phyloP scores from a whole-genome alignment of 1,140 invertebrate species.

The Halesus radiatus region DNA sequence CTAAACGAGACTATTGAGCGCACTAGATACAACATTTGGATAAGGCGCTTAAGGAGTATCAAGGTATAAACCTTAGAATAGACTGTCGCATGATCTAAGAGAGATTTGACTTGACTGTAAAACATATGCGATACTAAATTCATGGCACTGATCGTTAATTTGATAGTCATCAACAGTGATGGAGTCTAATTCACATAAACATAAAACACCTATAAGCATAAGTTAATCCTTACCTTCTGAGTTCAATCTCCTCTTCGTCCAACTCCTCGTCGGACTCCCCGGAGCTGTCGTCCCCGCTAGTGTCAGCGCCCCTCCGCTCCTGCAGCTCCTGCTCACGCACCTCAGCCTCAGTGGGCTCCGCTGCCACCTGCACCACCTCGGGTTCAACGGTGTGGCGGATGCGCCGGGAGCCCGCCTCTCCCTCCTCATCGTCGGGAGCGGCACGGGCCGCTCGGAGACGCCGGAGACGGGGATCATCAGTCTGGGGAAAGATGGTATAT shows the following conservation, averaged over 20 bases:
- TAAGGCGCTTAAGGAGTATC: too few species aligned
- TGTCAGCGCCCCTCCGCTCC: slow-evolving; percentile 21
- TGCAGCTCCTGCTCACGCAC: background rate
- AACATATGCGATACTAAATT: too few species aligned
- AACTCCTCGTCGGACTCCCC: slow-evolving; percentile 79
- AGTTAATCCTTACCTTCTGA: slow-evolving; percentile 73
- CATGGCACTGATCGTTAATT: too few species aligned
- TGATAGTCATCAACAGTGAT: too few species aligned
- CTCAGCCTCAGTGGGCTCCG: background rate
- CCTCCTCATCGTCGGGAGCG: slow-evolving; percentile 69
- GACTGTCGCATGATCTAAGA: too few species aligned
- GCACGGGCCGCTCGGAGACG: slow-evolving; percentile 70
- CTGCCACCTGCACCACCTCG: slow-evolving; percentile 38
- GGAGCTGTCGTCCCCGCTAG: slow-evolving; percentile 63
- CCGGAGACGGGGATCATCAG: slow-evolving; percentile 84
- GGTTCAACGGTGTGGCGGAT: slow-evolving; percentile 50
- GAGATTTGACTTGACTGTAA: too few species aligned
- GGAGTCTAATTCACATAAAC: too few species aligned
- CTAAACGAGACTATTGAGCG: too few species aligned
- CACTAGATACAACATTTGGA: too few species aligned
- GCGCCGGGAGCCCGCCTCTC: slow-evolving; percentile 60
- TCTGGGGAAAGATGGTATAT: slow-evolving; percentile 57
- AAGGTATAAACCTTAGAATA: too few species aligned
- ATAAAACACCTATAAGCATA: too few species aligned
- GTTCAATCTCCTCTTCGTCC: slow-evolving; percentile 85